These are phyloP conservation scores for Macrotus californicus DNA, from an alignment of 2,113 vertebrate genomes.

Conservation along the genomic window DNA sequence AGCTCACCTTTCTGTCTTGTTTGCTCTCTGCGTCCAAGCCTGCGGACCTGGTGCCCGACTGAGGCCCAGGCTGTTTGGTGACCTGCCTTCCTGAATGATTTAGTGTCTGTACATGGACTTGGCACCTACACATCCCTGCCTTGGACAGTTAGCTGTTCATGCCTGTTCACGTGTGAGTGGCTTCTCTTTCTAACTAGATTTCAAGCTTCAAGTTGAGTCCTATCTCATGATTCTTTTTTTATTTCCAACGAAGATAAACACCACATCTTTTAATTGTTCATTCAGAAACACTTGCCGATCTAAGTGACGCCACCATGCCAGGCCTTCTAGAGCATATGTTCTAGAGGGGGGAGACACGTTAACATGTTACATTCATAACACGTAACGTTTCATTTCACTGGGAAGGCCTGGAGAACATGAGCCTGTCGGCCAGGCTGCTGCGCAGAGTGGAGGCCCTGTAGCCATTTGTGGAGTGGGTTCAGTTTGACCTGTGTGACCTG, in stretches of 20 bases:
- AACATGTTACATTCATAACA: neutral
- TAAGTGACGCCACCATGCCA: neutral
- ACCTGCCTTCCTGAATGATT: too few relatives aligned
- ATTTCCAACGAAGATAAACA: neutral
- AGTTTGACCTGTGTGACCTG: neutral
- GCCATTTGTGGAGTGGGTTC: neutral
- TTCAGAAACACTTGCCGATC: neutral
- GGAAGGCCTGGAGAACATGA: neutral
- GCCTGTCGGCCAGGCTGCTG: neutral
- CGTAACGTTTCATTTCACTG: too few relatives aligned
- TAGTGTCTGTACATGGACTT: neutral
- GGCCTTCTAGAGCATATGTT: neutral
- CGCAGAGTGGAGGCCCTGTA: too few relatives aligned
- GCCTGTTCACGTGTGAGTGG: neutral
- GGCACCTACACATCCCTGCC: neutral
- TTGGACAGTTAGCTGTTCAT: neutral
- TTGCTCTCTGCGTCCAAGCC: neutral
- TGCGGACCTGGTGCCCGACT: neutral
- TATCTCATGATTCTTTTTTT: neutral
- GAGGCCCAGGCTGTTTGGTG: neutral
- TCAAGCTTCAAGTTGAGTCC: neutral
- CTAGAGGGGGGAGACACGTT: too few relatives aligned
- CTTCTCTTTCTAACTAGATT: neutral
- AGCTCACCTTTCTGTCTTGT: neutral
- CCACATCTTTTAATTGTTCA: neutral